Base-by-base conservation (phyloP, 2,888 invertebrate genomes). In the Latrodectus elegans region DNA sequence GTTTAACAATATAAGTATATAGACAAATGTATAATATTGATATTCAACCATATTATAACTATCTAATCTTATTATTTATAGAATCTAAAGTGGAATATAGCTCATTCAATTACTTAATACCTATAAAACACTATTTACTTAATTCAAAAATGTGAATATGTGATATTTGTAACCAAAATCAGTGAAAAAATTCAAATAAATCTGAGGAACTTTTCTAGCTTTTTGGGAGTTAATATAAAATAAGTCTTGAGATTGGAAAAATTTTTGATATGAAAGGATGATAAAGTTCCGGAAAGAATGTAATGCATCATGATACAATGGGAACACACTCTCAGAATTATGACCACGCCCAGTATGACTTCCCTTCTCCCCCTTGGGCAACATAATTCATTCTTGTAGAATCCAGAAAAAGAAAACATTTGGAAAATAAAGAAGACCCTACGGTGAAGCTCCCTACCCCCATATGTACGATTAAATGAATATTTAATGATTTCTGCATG, bases 301-400 rank as follows among this genome's bases (percentile, higher is more conserved):
- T 71, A 85, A 85, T 85, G 80, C 74, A 86, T 86, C 81, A 86
- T 70, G 86, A 86, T 86, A 86, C 86, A 86, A 81, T 86, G 75
- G 85, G 6, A 38, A 38, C n/a, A 70, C 86, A 86, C 86, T 86
- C 71, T 80, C 76, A 72, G 81, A 81, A 81, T 86, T 86, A 86
- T 86, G 71, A 38, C 86, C 86, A 86, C 86, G 86, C 86, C 86
- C 86, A 76, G 67, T 73, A 22, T 76, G 76, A 67, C 67, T 86
- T 77, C 76, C 72, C 67, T 76, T 74, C 84, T 76, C 73, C 83
- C 84, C 70, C 80, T 64, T 79, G 85, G 86, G 86, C 55, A 81
- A 81, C 81, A 86, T 86, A 86, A 86, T 77, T 86, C 86, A 86
- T 86, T 67, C 81, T 67, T 76, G 81, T 76, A 76, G 70, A 78